Evolutionary conservation across 2,113 vertebrate species (phyloP).

Genomic region (Myxocyprinus asiaticus): DNA sequence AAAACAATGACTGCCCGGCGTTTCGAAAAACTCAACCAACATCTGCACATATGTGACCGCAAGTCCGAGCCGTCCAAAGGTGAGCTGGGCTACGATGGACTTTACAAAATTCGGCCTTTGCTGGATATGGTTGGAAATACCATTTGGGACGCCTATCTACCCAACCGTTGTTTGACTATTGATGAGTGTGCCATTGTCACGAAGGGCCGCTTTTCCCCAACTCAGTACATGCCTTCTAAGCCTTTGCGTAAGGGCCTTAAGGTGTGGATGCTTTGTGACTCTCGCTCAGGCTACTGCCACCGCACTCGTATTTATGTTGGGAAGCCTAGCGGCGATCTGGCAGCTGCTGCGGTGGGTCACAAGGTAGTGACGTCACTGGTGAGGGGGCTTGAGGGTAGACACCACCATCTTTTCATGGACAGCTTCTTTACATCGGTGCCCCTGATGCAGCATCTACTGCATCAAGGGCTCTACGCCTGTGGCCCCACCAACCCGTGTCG

Average conservation of each 20-base stretch:
- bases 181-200: conserved; percentile 73
- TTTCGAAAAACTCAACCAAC: conserved; percentile 80
- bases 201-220: conserved; percentile 75
- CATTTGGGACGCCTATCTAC: conserved; percentile 78
- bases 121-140: conserved; percentile 78
- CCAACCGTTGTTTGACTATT: conserved; percentile 78
- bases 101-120: conserved; percentile 79
- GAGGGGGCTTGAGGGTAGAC: conserved; percentile 74
- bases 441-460: conserved; percentile 75
- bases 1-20: conserved; percentile 80
- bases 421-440: conserved; percentile 80
- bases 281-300: conserved; percentile 80
- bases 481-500: conserved; percentile 74
- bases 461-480: conserved; percentile 75
- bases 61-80: conserved; percentile 72
- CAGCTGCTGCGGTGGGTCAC: conserved; percentile 61
- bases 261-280: conserved; percentile 83
- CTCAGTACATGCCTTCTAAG: conserved; percentile 80
- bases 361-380: conserved; percentile 73
- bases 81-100: conserved; percentile 77
- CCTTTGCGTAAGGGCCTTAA: conserved; percentile 77
- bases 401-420: conserved; percentile 80
- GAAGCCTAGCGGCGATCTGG: conserved; percentile 67
- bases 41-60: conserved; percentile 78
- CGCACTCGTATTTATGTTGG: conserved; percentile 73